Conservation (phyloP, 2,888 invertebrate genomes). For the Tetranychus piercei region DNA sequence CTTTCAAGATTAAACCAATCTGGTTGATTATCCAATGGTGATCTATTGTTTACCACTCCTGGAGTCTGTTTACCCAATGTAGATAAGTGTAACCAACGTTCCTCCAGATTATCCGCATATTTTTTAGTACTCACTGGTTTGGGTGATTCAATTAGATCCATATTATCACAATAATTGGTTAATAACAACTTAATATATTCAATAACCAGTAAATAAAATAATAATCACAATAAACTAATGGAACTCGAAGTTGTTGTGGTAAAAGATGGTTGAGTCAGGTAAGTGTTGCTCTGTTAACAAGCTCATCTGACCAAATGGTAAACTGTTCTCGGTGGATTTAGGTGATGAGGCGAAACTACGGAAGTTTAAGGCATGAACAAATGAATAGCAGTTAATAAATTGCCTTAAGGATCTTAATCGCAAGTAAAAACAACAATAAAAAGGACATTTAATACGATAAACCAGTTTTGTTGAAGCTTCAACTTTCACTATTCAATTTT, state of each 20-base stretch:
- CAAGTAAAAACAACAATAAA: background rate
- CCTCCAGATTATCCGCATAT: constrained; percentile 8
- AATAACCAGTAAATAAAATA: no score
- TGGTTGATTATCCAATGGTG: constrained; percentile 18
- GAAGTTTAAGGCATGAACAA: no score
- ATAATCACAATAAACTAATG: no score
- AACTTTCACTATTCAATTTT: background rate
- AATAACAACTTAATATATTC: no score
- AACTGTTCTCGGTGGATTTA: no score
- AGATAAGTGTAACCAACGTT: constrained; percentile 9
- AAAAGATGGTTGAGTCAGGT: no score
- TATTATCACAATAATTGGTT: background rate
- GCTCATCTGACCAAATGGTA: no score
- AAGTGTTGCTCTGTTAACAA: no score
- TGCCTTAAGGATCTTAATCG: background rate
- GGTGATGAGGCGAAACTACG: no score
- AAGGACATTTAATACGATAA: background rate
- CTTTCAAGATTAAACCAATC: constrained; percentile 19
- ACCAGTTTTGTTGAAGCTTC: background rate
- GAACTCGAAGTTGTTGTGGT: no score
- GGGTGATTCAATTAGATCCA: background rate
- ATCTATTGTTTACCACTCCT: constrained; percentile 11
- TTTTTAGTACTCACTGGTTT: background rate
- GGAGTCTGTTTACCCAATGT: constrained; percentile 14
- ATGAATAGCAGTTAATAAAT: background rate